Evolutionary conservation across 2,888 invertebrate genomes (phyloP).

Genomic region (Limnephilus auricula): DNA sequence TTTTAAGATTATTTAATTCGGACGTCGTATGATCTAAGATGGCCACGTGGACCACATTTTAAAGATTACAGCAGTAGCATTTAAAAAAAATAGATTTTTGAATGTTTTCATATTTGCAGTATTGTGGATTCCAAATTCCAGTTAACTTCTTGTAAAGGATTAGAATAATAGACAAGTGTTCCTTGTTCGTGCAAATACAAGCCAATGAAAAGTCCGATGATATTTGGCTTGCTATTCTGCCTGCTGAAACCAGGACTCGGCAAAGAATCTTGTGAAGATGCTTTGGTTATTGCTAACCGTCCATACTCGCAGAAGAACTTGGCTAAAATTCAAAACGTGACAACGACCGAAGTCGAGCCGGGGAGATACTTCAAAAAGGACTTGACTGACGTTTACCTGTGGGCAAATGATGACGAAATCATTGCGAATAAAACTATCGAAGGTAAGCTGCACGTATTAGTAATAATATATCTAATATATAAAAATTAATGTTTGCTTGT

Average conservation of each 20-base stretch:
- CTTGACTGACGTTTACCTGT: not conserved
- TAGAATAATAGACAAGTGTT: too few species aligned
- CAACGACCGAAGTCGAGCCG: not conserved
- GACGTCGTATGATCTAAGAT: too few species aligned
- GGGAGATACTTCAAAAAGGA: not conserved
- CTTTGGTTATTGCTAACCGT: not conserved
- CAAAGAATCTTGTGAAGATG: constrained; percentile 11
- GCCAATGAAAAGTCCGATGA: not conserved
- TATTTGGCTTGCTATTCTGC: not conserved
- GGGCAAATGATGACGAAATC: not conserved
- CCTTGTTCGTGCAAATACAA: too few species aligned
- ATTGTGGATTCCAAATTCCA: too few species aligned
- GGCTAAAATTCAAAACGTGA: not conserved
- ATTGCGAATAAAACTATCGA: not conserved
- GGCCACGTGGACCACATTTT: too few species aligned
- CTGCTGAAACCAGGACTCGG: not conserved
- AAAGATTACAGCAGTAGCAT: too few species aligned
- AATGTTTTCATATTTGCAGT: too few species aligned
- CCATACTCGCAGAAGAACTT: not conserved
- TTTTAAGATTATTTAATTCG: too few species aligned
- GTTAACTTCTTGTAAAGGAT: too few species aligned
- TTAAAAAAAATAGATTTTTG: too few species aligned
- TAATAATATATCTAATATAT: too few species aligned
- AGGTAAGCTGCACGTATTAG: not conserved
- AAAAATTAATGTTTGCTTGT: too few species aligned